These are phyloP conservation scores for Cairina moschata DNA, from an alignment of 2,113 vertebrate genomes.

Conservation along the genomic window DNA sequence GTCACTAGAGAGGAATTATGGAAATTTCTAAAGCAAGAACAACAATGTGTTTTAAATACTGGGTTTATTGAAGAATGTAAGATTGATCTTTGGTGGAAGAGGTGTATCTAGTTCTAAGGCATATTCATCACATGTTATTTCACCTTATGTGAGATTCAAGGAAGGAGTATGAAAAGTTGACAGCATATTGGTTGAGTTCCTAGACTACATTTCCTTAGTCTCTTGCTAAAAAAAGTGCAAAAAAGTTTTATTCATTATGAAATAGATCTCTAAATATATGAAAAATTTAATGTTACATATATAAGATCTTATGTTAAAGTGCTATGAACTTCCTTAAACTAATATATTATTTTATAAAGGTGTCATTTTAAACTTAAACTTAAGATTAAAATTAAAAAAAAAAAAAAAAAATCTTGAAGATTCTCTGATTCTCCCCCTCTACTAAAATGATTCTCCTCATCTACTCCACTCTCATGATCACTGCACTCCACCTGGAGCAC, in stretches of 20 bases:
- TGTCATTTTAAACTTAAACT: not conserved
- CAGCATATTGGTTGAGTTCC: not conserved
- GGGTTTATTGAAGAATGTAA: not conserved
- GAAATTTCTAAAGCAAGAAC: not conserved
- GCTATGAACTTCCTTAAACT: not conserved
- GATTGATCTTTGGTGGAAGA: not conserved
- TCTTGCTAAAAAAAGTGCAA: not conserved
- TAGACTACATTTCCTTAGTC: not conserved
- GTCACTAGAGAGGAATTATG: not conserved
- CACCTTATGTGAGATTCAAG: not conserved
- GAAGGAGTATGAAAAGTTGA: not conserved
- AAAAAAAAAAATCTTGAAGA: not conserved
- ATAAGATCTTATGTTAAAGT: not conserved
- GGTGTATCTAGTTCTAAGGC: not conserved
- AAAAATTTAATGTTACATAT: not conserved
- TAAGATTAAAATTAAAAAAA: not conserved
- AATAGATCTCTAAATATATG: not conserved
- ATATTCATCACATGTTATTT: not conserved
- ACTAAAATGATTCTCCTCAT: not conserved
- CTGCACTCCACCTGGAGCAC: not conserved
- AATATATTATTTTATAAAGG: not conserved
- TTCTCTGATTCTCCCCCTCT: not conserved
- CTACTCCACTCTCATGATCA: not conserved
- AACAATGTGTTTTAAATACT: not conserved
- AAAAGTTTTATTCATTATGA: not conserved